A percentile compares a stretch with the other conserved stretches of the same genome.
These are phyloP conservation scores for Scaptomyza parva DNA, from an alignment of 2,888 invertebrate species.

Conservation along the genomic window DNA sequence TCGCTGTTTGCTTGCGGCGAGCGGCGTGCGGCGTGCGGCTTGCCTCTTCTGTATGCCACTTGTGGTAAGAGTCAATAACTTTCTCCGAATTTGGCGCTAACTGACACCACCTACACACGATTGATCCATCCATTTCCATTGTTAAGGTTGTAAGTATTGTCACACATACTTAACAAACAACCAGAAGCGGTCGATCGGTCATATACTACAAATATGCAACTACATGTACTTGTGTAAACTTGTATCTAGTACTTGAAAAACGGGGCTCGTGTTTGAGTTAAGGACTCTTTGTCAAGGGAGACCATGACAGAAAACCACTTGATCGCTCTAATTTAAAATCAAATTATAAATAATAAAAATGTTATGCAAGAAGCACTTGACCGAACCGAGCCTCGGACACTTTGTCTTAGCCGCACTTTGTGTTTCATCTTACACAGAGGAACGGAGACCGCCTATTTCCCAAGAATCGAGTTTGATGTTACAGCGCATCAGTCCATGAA, in stretches of 20 bases:
- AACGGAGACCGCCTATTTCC: constrained; percentile 69
- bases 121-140: constrained; percentile 4
- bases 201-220: neutral
- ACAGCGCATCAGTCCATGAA: constrained; percentile 6
- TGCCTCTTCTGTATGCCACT: constrained; percentile 24
- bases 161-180: constrained; percentile 53
- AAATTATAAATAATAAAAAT: constrained; percentile 73
- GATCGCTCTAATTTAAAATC: constrained; percentile 71
- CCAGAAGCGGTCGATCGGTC: constrained; percentile 15
- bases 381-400: too few species aligned
- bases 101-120: constrained; percentile 52
- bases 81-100: constrained; percentile 62
- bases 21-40: too few species aligned
- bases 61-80: constrained; percentile 4
- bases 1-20: too few species aligned
- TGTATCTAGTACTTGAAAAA: neutral
- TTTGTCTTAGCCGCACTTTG: constrained; percentile 53
- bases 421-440: constrained; percentile 73
- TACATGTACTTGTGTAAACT: neutral
- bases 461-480: constrained; percentile 68
- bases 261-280: neutral
- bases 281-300: neutral
- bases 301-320: constrained; percentile 49
- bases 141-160: constrained; percentile 36
- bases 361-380: constrained; percentile 69